phyloP scores from a whole-genome alignment of 2,113 vertebrate species.

The Nesospiza acunhae region DNA sequence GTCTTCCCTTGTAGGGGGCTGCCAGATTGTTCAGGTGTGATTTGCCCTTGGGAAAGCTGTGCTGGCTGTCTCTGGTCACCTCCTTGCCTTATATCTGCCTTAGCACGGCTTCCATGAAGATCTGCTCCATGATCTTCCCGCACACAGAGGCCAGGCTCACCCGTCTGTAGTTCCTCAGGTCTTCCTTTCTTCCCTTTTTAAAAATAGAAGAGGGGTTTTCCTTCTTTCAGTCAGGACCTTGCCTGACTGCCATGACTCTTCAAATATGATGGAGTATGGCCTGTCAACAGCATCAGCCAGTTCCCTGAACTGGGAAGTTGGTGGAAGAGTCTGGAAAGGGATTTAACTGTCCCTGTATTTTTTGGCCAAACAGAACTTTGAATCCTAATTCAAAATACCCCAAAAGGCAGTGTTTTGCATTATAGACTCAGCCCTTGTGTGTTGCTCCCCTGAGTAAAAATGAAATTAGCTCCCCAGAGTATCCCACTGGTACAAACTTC shows the following conservation, averaged over 20 bases:
- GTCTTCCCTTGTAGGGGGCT: neutral
- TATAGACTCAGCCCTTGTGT: fast-evolving
- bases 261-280: neutral
- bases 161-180: neutral
- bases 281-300: neutral
- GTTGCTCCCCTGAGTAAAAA: neutral
- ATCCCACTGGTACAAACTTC: neutral
- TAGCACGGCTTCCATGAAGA: neutral
- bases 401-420: neutral
- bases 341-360: neutral
- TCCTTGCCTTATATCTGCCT: neutral
- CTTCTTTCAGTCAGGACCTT: neutral
- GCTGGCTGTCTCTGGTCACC: neutral
- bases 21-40: too few species aligned
- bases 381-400: neutral
- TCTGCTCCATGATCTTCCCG: neutral
- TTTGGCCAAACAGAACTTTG: neutral
- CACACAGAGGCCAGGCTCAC: neutral
- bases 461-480: neutral
- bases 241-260: neutral
- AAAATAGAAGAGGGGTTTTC: neutral
- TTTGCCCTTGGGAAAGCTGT: neutral
- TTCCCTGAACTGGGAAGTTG: neutral
- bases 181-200: neutral
- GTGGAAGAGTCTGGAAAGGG: neutral